Evolutionary conservation across 2,113 vertebrate species (phyloP), one percentile per base, ranked within the genome.

Genomic region (Engystomops pustulosus): DNA sequence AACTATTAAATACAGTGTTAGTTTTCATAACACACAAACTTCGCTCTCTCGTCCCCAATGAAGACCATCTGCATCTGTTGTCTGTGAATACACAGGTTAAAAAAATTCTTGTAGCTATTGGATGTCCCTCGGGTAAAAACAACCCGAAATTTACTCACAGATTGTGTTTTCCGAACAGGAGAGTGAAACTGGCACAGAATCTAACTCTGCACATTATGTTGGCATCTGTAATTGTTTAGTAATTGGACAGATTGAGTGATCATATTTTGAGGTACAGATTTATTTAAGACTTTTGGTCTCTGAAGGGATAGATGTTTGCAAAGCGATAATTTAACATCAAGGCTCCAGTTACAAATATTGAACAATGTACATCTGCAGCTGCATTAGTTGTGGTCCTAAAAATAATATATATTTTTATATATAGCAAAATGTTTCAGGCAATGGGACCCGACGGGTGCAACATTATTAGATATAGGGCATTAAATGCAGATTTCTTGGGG

Each of bases 121-220:
- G 68, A 41, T 4, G 41, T 79, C 74, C 74, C 74, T 23, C 20
- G 62, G 62, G 83, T 49, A 30, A 79, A 25, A 55, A n/a, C 23
- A 70, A 44, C 74, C 62, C 27, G 23, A 79, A 70, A 70, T 70
- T 25, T 44, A 27, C 32, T 58, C 83, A 84, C 83, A 85, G 83
- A 85, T 84, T 85, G 83, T 70, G 74, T 79, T 70, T 70, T 85
- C 75, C 34, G 44, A 51, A 78, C 38, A 78, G 55, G 12, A 67
- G 58, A 23, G 41, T 34, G 27, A 55, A 55, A 32, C 27, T 84
- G 82, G 82, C 82, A 77, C 23, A 41, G 41, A 70, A 58, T 45
- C n/a, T 53, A 10, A 47, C 47, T 60, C 34, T 38, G 47, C 60
- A 34, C 45, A 84, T 78, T 70, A 34, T 45, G 60, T 15, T 84